phyloP scores from a whole-genome alignment of 2,797 vertebrate genomes.

The Spinus pinus region DNA sequence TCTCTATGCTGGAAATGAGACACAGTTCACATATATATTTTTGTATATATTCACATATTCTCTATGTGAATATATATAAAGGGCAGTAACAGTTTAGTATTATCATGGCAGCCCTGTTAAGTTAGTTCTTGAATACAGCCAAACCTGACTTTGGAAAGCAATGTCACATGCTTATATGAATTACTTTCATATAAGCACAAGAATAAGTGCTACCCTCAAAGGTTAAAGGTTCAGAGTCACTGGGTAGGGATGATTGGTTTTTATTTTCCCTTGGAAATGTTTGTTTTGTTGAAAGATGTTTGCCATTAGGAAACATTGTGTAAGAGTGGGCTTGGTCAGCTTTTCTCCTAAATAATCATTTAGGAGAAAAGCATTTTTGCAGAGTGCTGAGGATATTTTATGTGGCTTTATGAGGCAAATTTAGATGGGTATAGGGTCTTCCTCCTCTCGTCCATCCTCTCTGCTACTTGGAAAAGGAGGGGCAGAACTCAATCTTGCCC shows the following conservation, averaged over 20 bases:
- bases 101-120: not conserved
- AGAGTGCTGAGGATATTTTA: not conserved
- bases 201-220: not conserved
- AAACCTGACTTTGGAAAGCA: not conserved
- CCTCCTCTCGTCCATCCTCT: not conserved
- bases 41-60: too few relatives aligned
- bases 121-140: not conserved
- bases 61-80: not conserved
- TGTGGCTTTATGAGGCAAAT: not conserved
- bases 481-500: not conserved
- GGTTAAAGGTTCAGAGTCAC: not conserved
- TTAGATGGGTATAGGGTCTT: not conserved
- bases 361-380: not conserved
- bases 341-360: not conserved
- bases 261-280: not conserved
- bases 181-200: too few relatives aligned
- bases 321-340: not conserved
- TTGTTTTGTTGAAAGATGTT: not conserved
- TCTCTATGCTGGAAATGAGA: not conserved
- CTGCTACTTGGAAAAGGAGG: not conserved
- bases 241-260: not conserved
- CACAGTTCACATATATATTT: too few relatives aligned
- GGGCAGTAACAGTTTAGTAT: not conserved
- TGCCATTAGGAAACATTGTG: not conserved
- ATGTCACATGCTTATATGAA: not conserved